Evolutionary conservation across 1,140 invertebrate genomes (phyloP).

Genomic region (Babylonia areolata): DNA sequence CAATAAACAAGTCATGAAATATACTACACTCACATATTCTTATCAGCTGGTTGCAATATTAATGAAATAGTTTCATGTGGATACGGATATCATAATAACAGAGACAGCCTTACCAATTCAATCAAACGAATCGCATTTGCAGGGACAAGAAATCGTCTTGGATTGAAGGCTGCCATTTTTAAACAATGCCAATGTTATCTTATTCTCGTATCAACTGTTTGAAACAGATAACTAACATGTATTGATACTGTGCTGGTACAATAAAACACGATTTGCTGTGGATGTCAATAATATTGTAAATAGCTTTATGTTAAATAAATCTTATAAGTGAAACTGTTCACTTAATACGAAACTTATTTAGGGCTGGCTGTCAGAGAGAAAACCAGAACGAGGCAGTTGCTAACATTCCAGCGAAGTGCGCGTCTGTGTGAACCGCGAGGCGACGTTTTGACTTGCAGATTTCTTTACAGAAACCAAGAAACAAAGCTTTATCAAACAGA

Average conservation of each 20-base stretch:
- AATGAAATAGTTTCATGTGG: no score
- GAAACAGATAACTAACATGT: not conserved
- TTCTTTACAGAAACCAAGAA: not conserved
- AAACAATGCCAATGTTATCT: not conserved
- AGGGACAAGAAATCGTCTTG: constrained; percentile 37
- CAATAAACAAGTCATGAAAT: no score
- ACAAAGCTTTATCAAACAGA: not conserved
- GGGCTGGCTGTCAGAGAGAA: not conserved
- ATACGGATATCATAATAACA: no score
- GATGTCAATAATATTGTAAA: not conserved
- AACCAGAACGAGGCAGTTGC: constrained; percentile 42
- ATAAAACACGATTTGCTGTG: not conserved
- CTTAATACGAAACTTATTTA: not conserved
- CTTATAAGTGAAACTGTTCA: not conserved
- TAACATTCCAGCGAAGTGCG: constrained; percentile 49
- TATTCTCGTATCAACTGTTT: constrained; percentile 25
- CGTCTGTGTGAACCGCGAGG: constrained; percentile 39
- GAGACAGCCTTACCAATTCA: constrained; percentile 40
- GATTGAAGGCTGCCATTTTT: constrained; percentile 35
- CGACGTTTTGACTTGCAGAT: not conserved
- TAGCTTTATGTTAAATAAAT: not conserved
- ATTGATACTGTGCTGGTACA: not conserved
- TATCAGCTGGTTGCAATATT: no score
- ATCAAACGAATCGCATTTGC: constrained; percentile 45
- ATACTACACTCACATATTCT: no score